These are phyloP conservation scores for Marcusenius ussheri DNA, from an alignment of 2,113 vertebrate genomes.

Conservation along the genomic window DNA sequence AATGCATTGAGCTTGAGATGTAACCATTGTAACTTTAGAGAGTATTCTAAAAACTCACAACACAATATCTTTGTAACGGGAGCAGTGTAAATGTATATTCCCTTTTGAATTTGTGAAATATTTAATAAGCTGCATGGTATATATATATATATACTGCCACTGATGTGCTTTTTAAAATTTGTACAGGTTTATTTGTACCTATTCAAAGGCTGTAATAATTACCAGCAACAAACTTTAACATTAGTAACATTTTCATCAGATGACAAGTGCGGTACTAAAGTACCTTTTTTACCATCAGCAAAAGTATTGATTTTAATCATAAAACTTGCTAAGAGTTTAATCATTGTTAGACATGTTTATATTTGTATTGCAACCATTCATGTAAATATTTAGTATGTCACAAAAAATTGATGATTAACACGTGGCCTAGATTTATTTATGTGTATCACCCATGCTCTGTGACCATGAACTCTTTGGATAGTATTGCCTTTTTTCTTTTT, in stretches of 20 bases:
- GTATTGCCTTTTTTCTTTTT: not conserved
- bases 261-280: not conserved
- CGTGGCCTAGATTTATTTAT: not conserved
- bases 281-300: not conserved
- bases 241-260: not conserved
- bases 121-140: not conserved
- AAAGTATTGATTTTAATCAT: not conserved
- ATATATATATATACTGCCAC: not conserved
- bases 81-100: not conserved
- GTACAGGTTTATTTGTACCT: too few relatives aligned
- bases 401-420: constrained; percentile 20
- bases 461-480: not conserved
- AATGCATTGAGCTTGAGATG: not conserved
- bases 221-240: not conserved
- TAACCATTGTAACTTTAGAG: not conserved
- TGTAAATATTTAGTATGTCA: constrained; percentile 15
- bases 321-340: not conserved
- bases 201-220: too few relatives aligned
- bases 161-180: too few relatives aligned
- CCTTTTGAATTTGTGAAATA: not conserved
- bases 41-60: not conserved
- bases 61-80: not conserved
- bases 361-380: not conserved
- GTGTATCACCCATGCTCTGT: not conserved
- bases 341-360: not conserved